These are phyloP conservation scores for Entomyzon cyanotis DNA, from an alignment of 2,113 vertebrate genomes.

Conservation along the genomic window DNA sequence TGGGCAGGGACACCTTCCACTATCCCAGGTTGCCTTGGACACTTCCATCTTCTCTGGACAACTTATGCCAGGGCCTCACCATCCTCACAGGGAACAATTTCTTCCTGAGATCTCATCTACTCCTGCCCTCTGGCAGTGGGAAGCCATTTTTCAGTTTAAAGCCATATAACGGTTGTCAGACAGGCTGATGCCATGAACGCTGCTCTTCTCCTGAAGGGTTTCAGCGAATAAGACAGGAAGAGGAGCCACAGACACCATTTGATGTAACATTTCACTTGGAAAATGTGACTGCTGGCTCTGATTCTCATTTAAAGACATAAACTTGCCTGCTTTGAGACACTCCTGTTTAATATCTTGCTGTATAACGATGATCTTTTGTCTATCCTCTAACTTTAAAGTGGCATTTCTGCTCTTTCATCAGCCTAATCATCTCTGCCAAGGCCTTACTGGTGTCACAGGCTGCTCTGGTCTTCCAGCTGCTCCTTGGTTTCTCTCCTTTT, in stretches of 20 bases:
- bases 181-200: accelerated
- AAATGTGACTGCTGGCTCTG: background rate
- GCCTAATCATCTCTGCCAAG: conserved; percentile 24
- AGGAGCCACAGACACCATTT: background rate
- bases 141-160: background rate
- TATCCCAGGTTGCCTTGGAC: accelerated
- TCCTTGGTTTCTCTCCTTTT: background rate
- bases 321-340: conserved; percentile 20
- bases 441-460: conserved; percentile 14
- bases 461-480: background rate
- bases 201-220: background rate
- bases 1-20: background rate
- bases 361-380: conserved; percentile 46
- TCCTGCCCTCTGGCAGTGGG: background rate
- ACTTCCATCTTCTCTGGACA: background rate
- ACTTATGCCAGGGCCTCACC: background rate
- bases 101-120: background rate
- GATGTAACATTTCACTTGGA: background rate
- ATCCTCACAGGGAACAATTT: background rate
- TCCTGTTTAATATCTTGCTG: background rate
- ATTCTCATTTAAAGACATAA: conserved; percentile 1
- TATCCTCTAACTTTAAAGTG: conserved; percentile 31
- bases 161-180: background rate
- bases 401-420: conserved; percentile 61
- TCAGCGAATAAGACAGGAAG: background rate